A percentile compares a stretch with the other conserved stretches of the same genome.
These are phyloP conservation scores for Morone saxatilis DNA, from an alignment of 2,113 vertebrate species.

Conservation along the genomic window DNA sequence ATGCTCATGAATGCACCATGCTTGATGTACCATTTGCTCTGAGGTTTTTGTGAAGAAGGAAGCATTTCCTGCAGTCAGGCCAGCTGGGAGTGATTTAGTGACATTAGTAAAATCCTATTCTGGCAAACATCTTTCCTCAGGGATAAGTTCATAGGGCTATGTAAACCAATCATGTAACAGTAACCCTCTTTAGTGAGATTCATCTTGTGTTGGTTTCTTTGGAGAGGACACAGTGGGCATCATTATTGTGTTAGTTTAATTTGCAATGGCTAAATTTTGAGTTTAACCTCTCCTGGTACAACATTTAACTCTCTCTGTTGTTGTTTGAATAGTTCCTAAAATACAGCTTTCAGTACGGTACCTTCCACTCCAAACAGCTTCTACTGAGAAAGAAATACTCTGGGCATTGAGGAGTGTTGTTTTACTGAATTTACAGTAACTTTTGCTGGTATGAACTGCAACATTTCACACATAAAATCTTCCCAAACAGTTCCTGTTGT, in stretches of 20 bases:
- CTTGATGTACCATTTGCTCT: constrained; percentile 82
- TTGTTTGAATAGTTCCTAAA: constrained; percentile 2
- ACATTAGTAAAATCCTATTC: constrained; percentile 82
- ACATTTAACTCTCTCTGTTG: constrained; percentile 10
- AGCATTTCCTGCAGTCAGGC: constrained; percentile 82
- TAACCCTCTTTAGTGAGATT: constrained; percentile 77
- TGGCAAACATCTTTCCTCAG: constrained; percentile 82
- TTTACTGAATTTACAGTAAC: background rate
- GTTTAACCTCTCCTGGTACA: constrained; percentile 32
- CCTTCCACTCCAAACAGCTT: background rate
- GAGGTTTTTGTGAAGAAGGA: constrained; percentile 84
- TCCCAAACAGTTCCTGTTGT: background rate
- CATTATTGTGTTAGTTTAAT: constrained; percentile 59
- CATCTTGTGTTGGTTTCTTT: constrained; percentile 72
- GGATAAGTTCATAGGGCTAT: constrained; percentile 80
- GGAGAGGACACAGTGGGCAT: constrained; percentile 55
- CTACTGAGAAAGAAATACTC: background rate
- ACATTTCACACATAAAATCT: background rate
- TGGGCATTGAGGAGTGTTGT: background rate
- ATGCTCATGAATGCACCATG: constrained; percentile 75
- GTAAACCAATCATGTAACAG: constrained; percentile 84
- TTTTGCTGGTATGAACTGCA: background rate
- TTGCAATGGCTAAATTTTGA: constrained; percentile 66
- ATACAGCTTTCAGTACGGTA: background rate
- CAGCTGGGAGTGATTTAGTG: constrained; percentile 86